phyloP scores from a whole-genome alignment of 92 coral and sea anemone genomes.

The Paragorgia papillata region DNA sequence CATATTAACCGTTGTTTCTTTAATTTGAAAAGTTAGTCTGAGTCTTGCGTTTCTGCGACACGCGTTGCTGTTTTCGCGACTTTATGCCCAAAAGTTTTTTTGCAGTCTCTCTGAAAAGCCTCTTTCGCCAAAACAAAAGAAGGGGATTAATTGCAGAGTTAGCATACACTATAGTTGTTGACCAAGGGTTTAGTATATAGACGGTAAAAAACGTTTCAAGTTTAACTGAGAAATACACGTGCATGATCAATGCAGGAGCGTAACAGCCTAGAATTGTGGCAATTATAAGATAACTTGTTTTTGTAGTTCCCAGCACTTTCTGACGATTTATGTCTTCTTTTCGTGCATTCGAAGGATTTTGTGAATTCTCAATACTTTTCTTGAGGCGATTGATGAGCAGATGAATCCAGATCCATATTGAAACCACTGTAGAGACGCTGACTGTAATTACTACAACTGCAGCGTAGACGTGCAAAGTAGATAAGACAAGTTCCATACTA shows the following conservation, averaged over 20 bases:
- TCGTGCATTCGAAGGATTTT: background rate
- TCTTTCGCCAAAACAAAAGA: conserved; percentile 23
- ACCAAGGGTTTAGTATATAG: background rate
- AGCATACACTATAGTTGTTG: conserved; percentile 6
- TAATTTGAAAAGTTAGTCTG: no score
- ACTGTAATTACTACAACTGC: no score
- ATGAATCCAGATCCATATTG: conserved; percentile 29
- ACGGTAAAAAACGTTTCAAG: no score
- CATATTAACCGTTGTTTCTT: no score
- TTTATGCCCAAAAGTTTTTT: background rate
- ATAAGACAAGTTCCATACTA: no score
- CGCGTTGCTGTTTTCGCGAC: no score
- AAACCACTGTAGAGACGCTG: no score
- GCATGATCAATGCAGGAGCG: background rate
- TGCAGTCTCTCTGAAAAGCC: background rate
- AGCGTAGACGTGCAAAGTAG: no score
- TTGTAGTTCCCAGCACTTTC: background rate
- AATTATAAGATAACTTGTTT: conserved; percentile 8
- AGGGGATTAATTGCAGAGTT: conserved; percentile 2
- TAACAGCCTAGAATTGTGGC: background rate
- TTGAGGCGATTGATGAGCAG: conserved; percentile 14
- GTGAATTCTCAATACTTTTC: background rate
- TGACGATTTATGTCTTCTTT: background rate
- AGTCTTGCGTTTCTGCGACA: no score
- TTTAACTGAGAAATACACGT: background rate